Conservation (phyloP, 2,113 vertebrate species). For the Hydrochoerus hydrochaeris region DNA sequence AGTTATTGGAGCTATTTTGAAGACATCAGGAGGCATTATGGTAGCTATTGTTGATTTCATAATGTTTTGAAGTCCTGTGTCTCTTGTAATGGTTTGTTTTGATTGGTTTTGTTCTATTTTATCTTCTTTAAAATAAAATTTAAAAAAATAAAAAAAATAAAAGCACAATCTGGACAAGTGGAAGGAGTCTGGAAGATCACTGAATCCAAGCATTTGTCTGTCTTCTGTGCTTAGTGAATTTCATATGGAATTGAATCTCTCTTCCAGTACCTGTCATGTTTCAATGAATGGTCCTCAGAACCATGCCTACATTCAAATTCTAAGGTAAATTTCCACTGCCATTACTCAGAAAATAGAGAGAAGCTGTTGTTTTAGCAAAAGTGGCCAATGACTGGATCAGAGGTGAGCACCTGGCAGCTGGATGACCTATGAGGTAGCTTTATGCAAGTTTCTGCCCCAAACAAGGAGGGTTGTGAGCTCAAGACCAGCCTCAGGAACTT, state of each 20-base stretch:
- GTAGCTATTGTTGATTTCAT: too few species aligned
- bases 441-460: not conserved
- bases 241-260: not conserved
- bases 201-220: not conserved
- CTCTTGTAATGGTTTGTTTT: too few species aligned
- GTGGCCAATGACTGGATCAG: not conserved
- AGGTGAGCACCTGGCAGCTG: not conserved
- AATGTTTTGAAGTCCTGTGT: too few species aligned
- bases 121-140: too few species aligned
- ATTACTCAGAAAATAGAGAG: not conserved
- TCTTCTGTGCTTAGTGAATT: not conserved
- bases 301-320: not conserved
- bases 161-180: not conserved
- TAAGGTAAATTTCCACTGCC: not conserved
- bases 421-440: not conserved
- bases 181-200: not conserved
- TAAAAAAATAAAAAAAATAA: too few species aligned
- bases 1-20: too few species aligned
- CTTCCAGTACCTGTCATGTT: not conserved
- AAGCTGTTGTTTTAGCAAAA: not conserved
- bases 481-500: too few species aligned
- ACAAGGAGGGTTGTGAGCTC: not conserved
- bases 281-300: not conserved
- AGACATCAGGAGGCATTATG: too few species aligned
- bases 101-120: too few species aligned